Base-by-base conservation (phyloP, 2,113 vertebrate genomes). In the Conger conger region DNA sequence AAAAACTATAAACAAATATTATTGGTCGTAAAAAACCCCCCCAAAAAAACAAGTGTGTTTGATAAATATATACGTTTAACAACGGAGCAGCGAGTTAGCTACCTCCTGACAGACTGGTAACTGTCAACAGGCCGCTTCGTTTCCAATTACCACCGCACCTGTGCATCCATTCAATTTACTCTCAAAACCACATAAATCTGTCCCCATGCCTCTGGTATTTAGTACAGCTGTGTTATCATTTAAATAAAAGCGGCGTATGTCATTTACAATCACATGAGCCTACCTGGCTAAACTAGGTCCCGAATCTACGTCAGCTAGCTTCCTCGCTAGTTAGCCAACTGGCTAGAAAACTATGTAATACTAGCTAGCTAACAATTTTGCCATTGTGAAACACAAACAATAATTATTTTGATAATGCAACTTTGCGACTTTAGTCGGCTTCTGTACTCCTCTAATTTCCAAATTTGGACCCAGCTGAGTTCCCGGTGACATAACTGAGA, bases 361-460 rank as follows among this genome's bases (percentile, higher is more conserved):
- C 33, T 38, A 37, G 82, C 60, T 76, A 83, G 60, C 81, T 40
- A 76, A 82, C 40, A 63, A 54, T 37, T n/a, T 40, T n/a, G 30
- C 37, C 20, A 63, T n/a, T n/a, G 8, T 63, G 18, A 63, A 27
- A 73, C 23, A 73, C 9, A 73, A 13, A 73, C 68, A 73, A 73
- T 0, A 33, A 73, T 33, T 0, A 23, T 11, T 2, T 33, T 73
- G 27, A 30, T 73, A 30, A 33, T 13, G n/a, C n/a, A 9, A 8
- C 27, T 5, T 50, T 13, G n/a, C 2, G 27, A 33, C n/a, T 30
- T 20, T 27, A 0, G 50, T 53, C 16, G 20, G 57, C 3, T 63
- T 63, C 3, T 27, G 23, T 27, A 63, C 57, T 63, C 57, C 18
- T 63, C 27, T 63, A 5, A 63, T 63, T 63, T 27, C 1, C 20